phyloP scores from a whole-genome alignment of 2,888 invertebrate species.

The Hetaerina titia region DNA sequence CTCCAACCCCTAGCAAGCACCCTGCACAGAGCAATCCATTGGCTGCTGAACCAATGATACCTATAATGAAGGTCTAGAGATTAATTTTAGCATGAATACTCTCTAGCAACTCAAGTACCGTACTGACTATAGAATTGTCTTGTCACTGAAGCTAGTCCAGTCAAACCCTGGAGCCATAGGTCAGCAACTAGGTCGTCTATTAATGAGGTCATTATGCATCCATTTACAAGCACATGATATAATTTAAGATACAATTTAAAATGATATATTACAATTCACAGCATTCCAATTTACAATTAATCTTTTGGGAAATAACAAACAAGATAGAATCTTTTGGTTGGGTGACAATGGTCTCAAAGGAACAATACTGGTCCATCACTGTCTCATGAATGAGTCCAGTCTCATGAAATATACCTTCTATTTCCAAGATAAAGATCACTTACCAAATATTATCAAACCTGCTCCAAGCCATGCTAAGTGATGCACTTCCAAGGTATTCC shows the following conservation, averaged over 20 bases:
- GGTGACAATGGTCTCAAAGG: too few species aligned
- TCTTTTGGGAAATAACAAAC: too few species aligned
- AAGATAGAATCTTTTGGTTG: too few species aligned
- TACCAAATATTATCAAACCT: constrained; percentile 80
- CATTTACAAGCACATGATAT: not conserved
- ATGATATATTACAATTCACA: not conserved
- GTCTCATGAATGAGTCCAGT: too few species aligned
- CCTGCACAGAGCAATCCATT: constrained; percentile 81
- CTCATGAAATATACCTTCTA: too few species aligned
- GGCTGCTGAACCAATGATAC: constrained; percentile 80
- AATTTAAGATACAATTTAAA: not conserved
- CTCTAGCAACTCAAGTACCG: not conserved
- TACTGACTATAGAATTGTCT: not conserved
- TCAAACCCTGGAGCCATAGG: not conserved
- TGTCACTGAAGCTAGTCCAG: not conserved
- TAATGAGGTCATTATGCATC: not conserved
- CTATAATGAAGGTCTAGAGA: constrained; percentile 74
- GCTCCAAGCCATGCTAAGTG: constrained; percentile 79
- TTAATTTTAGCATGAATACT: not conserved
- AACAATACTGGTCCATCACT: too few species aligned
- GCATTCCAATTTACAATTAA: too few species aligned
- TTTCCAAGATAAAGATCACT: constrained; percentile 72
- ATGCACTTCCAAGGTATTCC: constrained; percentile 79
- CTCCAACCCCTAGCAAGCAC: constrained; percentile 80
- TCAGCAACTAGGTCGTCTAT: not conserved